Percentiles rank a stretch among this genome's conserved stretches.
These are phyloP conservation scores for Dermatemys mawii DNA, from an alignment of 2,113 vertebrate species.

Conservation along the genomic window DNA sequence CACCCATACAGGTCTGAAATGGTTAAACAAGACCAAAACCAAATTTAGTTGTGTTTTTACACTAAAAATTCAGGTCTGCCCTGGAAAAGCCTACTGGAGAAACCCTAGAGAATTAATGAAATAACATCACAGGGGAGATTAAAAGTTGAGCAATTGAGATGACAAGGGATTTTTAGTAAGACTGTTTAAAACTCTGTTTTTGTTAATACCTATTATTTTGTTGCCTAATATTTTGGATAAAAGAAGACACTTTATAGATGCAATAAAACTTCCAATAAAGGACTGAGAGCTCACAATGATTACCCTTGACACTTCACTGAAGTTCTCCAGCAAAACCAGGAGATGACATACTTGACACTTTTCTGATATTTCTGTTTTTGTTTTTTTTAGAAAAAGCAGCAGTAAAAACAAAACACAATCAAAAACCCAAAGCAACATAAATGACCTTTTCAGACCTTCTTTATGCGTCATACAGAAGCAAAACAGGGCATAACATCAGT, in stretches of 20 bases:
- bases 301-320: not conserved
- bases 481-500: not conserved
- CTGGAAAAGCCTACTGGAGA: not conserved
- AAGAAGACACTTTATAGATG: not conserved
- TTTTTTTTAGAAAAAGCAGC: not conserved
- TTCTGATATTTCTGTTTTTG: not conserved
- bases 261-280: not conserved
- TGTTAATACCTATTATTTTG: not conserved
- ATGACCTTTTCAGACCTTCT: not conserved
- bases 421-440: not conserved
- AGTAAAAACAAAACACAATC: not conserved
- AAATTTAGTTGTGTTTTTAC: not conserved
- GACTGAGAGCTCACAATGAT: not conserved
- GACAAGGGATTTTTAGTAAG: not conserved
- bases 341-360: not conserved
- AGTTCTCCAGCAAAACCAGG: not conserved
- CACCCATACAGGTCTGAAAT: not conserved
- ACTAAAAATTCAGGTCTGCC: not conserved
- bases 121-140: not conserved
- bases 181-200: not conserved
- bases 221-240: not conserved
- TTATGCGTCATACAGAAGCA: not conserved
- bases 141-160: not conserved
- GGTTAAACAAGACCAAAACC: not conserved
- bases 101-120: not conserved